Conservation (phyloP, 2,113 vertebrate genomes). For the Lanius ludovicianus region DNA sequence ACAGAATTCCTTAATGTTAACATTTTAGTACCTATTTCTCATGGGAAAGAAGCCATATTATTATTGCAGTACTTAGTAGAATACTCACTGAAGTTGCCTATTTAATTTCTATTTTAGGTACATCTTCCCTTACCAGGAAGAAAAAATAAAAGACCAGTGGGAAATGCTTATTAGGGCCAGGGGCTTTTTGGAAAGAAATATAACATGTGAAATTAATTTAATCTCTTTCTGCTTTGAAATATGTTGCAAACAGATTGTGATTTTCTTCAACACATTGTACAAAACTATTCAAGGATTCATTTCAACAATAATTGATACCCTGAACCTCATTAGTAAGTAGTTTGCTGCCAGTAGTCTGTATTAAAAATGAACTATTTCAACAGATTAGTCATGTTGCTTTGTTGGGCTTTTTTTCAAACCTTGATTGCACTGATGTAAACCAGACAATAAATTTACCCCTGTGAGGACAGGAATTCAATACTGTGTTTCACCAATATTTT, state of each 20-base stretch:
- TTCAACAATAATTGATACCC: constrained; percentile 1
- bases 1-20: not conserved
- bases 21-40: not conserved
- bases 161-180: not conserved
- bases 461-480: not conserved
- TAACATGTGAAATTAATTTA: not conserved
- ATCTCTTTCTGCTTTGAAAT: constrained; percentile 10
- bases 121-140: not conserved
- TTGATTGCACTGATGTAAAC: not conserved
- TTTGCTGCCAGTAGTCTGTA: not conserved
- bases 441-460: not conserved
- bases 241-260: not conserved
- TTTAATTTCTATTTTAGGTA: not conserved
- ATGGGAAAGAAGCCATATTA: not conserved
- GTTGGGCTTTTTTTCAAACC: not conserved
- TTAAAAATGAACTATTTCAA: not conserved
- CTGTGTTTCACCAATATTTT: not conserved
- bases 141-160: not conserved
- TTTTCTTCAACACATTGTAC: constrained; percentile 4
- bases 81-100: not conserved
- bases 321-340: not conserved
- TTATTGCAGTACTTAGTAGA: not conserved
- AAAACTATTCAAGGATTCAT: constrained; percentile 11
- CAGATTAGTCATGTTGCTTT: not conserved
- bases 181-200: not conserved